Conservation (phyloP, 2,888 invertebrate species). For the Cremastobaeus sp. region DNA sequence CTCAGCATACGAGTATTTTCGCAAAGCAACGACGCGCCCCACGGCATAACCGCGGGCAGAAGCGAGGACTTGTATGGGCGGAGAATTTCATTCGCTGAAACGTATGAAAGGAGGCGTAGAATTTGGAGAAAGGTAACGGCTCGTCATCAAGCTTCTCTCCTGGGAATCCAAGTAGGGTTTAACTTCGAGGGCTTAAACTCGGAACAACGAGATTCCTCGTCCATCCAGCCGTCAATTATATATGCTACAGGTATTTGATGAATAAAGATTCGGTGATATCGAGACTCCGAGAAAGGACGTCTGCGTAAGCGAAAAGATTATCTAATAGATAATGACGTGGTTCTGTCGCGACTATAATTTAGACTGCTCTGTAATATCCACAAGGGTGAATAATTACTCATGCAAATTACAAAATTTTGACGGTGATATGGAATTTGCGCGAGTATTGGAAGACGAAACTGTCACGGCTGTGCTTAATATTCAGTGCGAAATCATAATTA, state of each 20-base stretch:
- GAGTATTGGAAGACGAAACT: slow-evolving; percentile 11
- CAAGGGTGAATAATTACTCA: slow-evolving; percentile 38
- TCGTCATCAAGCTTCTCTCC: slow-evolving; percentile 51
- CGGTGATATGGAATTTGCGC: slow-evolving; percentile 10
- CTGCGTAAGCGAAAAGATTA: slow-evolving; percentile 35
- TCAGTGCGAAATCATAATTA: slow-evolving; percentile 13
- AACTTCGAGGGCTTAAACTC: slow-evolving; percentile 15
- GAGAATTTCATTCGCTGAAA: slow-evolving; percentile 51
- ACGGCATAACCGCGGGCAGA: slow-evolving; percentile 9
- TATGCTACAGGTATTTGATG: slow-evolving; percentile 53
- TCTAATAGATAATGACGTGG: slow-evolving; percentile 31
- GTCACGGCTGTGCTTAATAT: slow-evolving; percentile 3
- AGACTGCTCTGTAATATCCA: slow-evolving; percentile 30
- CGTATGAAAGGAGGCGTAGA: slow-evolving; percentile 54
- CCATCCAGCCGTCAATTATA: slow-evolving; percentile 48
- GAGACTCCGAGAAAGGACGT: slow-evolving; percentile 17
- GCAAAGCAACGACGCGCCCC: slow-evolving; percentile 18
- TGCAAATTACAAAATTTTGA: slow-evolving; percentile 38
- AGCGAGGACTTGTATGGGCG: not conserved
- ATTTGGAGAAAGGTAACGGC: slow-evolving; percentile 46
- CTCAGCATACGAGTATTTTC: slow-evolving; percentile 15
- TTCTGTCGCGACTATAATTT: slow-evolving; percentile 25
- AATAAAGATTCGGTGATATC: slow-evolving; percentile 47
- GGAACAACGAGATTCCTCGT: slow-evolving; percentile 47
- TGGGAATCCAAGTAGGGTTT: slow-evolving; percentile 42